These are phyloP conservation scores for Ips nitidus DNA, from an alignment of 1,140 invertebrate genomes.

Conservation along the genomic window DNA sequence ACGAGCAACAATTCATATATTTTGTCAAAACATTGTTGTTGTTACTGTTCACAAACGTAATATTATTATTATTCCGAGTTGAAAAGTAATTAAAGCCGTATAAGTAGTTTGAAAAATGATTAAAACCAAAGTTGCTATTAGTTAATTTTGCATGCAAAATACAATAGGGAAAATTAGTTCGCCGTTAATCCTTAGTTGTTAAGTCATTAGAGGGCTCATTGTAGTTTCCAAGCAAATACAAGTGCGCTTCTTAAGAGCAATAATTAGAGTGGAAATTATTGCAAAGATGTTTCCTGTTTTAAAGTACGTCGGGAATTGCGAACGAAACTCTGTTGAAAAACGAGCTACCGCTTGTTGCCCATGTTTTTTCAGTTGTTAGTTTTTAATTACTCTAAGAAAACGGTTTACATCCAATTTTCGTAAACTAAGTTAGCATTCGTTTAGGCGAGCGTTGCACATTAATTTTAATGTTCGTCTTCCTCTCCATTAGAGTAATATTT, in stretches of 20 bases:
- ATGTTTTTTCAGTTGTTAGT: slow-evolving; percentile 21
- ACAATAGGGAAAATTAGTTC: not conserved
- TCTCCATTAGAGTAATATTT: slow-evolving; percentile 30
- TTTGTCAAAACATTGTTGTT: too few relatives aligned
- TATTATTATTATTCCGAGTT: too few relatives aligned
- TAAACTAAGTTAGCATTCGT: slow-evolving; percentile 19
- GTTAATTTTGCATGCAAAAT: not conserved
- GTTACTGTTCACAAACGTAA: too few relatives aligned
- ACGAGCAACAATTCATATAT: too few relatives aligned
- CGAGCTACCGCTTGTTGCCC: slow-evolving; percentile 1
- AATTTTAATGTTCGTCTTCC: slow-evolving; percentile 27
- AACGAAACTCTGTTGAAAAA: not conserved
- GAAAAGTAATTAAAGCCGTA: too few relatives aligned
- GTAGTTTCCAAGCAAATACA: slow-evolving; percentile 1
- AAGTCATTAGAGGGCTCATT: slow-evolving; percentile 1
- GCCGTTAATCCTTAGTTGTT: slow-evolving; percentile 2
- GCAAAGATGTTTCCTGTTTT: not conserved
- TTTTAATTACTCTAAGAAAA: slow-evolving; percentile 22
- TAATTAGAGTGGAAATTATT: slow-evolving; percentile 5
- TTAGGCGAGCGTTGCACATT: slow-evolving; percentile 14
- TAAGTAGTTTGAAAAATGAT: too few relatives aligned
- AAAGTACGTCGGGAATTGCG: not conserved
- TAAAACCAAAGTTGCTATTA: too few relatives aligned
- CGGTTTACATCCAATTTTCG: slow-evolving; percentile 22
- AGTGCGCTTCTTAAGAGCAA: not conserved